Conservation (phyloP, 2,797 vertebrate genomes). For the Mus minutoides region DNA sequence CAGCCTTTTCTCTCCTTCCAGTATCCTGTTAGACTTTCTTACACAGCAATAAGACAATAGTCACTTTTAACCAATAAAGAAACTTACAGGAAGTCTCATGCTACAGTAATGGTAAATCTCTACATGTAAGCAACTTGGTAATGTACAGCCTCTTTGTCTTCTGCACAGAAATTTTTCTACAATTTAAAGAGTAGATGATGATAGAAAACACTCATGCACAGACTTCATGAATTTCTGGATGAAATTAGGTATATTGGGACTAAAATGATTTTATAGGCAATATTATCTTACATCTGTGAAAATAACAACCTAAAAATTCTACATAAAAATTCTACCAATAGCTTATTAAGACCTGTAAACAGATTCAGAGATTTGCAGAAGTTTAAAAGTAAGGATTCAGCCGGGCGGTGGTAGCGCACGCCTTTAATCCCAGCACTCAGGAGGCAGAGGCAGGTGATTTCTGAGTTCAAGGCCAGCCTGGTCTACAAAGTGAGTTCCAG, state of each 20-base stretch:
- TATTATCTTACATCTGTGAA: neutral
- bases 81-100: constrained; percentile 18
- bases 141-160: neutral
- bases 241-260: neutral
- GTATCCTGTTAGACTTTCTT: neutral
- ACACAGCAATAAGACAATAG: constrained; percentile 47
- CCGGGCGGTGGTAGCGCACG: too few species aligned
- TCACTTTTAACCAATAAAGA: constrained; percentile 29
- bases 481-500: too few species aligned
- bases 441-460: too few species aligned
- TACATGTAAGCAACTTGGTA: neutral
- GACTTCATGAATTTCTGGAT: neutral
- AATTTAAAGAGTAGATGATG: neutral
- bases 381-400: neutral
- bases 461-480: too few species aligned
- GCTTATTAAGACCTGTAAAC: neutral
- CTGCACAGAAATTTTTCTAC: neutral
- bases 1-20: neutral
- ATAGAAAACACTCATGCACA: neutral
- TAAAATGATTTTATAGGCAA: neutral
- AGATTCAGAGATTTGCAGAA: neutral
- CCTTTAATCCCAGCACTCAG: too few species aligned
- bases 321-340: neutral
- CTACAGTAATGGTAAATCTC: constrained; percentile 38
- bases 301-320: neutral